phyloP scores from a whole-genome alignment of 2,888 invertebrate species.

The Cephus pulcher region DNA sequence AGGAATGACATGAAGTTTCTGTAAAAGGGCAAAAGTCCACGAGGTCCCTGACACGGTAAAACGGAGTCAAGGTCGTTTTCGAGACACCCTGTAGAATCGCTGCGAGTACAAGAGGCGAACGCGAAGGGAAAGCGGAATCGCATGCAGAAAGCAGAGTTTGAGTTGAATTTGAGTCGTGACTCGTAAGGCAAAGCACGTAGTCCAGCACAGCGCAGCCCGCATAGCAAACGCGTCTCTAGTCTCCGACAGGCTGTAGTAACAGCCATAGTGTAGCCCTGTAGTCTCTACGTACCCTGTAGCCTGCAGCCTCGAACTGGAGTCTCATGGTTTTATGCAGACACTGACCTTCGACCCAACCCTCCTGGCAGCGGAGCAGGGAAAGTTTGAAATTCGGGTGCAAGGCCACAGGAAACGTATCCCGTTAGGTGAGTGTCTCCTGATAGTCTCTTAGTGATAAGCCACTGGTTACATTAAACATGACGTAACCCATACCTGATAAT shows the following conservation, averaged over 20 bases:
- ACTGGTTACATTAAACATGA: background rate
- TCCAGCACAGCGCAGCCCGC: conserved; percentile 61
- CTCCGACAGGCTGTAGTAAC: conserved; percentile 30
- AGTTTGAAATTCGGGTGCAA: conserved; percentile 65
- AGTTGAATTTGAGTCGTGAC: conserved; percentile 63
- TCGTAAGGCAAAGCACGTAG: conserved; percentile 64
- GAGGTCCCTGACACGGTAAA: background rate
- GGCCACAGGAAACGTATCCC: conserved; percentile 49
- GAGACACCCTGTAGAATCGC: conserved; percentile 12
- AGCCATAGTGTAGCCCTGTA: conserved; percentile 30
- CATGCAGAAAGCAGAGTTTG: conserved; percentile 59
- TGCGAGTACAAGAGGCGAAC: background rate
- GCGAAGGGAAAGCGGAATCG: conserved; percentile 36
- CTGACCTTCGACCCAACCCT: conserved; percentile 61
- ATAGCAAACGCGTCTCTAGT: conserved; percentile 57
- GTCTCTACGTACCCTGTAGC: conserved; percentile 44
- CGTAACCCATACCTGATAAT: background rate
- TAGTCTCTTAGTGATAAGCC: background rate
- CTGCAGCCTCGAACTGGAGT: conserved; percentile 42
- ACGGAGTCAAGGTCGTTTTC: conserved; percentile 8
- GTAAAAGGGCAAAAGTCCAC: background rate
- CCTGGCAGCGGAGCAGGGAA: conserved; percentile 48
- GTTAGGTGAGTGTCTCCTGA: background rate
- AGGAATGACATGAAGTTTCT: background rate
- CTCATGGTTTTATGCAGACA: conserved; percentile 64